A percentile compares a stretch with the other conserved stretches of the same genome.
phyloP scores from a whole-genome alignment of 2,888 invertebrate genomes.

The Diaprepes abbreviatus region DNA sequence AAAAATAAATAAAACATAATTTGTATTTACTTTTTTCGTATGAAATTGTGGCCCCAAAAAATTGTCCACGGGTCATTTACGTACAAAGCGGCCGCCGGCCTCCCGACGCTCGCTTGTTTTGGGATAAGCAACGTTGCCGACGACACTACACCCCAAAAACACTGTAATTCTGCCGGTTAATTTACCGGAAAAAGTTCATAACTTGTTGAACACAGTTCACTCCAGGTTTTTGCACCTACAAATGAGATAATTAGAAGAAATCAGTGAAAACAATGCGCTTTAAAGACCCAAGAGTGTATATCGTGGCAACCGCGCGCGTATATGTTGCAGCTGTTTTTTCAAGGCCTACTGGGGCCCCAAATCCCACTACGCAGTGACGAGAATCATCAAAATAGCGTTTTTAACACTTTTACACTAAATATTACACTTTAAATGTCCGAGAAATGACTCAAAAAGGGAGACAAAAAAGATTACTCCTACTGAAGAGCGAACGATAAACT shows the following conservation, averaged over 20 bases:
- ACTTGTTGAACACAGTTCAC: conserved; percentile 25
- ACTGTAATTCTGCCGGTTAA: neutral
- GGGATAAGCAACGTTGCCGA: conserved; percentile 40
- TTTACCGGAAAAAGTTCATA: conserved; percentile 15
- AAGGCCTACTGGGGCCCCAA: conserved; percentile 35
- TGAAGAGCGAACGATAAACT: conserved; percentile 33
- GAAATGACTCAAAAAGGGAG: neutral
- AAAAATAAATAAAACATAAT: neutral
- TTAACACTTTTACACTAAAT: conserved; percentile 7
- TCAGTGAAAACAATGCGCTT: conserved; percentile 2
- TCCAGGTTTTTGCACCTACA: neutral
- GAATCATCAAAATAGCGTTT: neutral
- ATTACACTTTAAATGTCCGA: conserved; percentile 28
- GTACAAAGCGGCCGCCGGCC: conserved; percentile 33
- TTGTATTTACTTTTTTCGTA: conserved; percentile 26
- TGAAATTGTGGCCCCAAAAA: conserved; percentile 19
- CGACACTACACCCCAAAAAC: conserved; percentile 25
- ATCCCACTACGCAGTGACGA: conserved; percentile 14
- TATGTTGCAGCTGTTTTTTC: conserved; percentile 39
- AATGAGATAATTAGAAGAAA: conserved; percentile 13
- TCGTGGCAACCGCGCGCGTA: conserved; percentile 34
- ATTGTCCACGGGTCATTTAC: conserved; percentile 34
- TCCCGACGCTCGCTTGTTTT: conserved; percentile 29
- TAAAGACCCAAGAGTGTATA: conserved; percentile 10
- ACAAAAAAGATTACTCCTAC: conserved; percentile 13